Base-by-base conservation (phyloP, 2,113 vertebrate species). In the Siniperca knerii region DNA sequence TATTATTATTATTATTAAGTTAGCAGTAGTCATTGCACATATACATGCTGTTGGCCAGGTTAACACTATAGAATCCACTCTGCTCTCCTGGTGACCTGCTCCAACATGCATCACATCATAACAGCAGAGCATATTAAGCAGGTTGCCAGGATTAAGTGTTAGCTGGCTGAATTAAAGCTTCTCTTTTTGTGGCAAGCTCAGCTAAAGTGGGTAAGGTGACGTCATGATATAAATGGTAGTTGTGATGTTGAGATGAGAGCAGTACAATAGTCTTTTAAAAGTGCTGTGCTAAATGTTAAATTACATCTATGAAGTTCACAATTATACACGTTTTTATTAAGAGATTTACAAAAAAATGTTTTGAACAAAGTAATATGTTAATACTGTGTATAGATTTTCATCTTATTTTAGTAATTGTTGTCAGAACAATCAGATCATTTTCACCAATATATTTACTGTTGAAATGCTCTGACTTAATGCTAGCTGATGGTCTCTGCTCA, bases 81-180 rank as follows among this genome's bases (percentile, higher is more conserved):
- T 83, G 25, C 20, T 69, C 81, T 87, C 54, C n/a, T 15, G 33
- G 52, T 82, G 84, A 79, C 82, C 68, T 0, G 62, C 64, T 81
- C 65, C 15, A 70, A 48, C 77, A 80, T 57, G 40, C 75, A 86
- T 79, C 55, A 78, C 20, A 50, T 21, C 37, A 74, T 78, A 75
- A 88, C 80, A 85, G 76, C 69, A 33, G 33, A 54, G 73, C 73
- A 81, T 77, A 46, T 79, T 72, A 77, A 87, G 79, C 78, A 80
- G 42, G 69, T 58, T 87, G 70, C 70, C 73, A 82, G 79, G 84
- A 87, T 86, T 87, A 79, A 82, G 57, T 71, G 57, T 64, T 82
- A 44, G 54, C 79, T 69, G 55, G 58, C 68, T 86, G 62, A 77
- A 79, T 84, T 81, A 46, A 91, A 87, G 82, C 73, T 75, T 79